Percentiles rank a stretch among this genome's conserved stretches.
These are phyloP conservation scores for Pangasius krempfi DNA, from an alignment of 2,797 vertebrate genomes.

Conservation along the genomic window DNA sequence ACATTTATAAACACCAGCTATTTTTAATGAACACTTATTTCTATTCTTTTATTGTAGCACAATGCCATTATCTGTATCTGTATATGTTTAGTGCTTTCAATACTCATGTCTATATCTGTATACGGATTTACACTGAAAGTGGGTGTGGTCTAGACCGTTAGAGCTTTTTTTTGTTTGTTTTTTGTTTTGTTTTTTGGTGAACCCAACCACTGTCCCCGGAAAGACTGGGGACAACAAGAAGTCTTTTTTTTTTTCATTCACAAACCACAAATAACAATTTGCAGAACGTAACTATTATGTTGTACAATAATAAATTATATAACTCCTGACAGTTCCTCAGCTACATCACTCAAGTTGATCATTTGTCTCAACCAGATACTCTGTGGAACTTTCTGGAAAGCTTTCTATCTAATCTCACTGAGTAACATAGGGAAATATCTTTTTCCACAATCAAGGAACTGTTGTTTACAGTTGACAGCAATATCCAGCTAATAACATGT, in stretches of 20 bases:
- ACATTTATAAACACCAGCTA: not conserved
- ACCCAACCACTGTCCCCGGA: no score
- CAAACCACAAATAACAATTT: no score
- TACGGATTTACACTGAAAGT: not conserved
- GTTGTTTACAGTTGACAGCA: slow-evolving; percentile 2
- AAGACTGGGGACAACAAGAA: no score
- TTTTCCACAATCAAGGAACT: not conserved
- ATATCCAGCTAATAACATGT: not conserved
- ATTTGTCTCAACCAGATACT: not conserved
- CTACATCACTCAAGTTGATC: not conserved
- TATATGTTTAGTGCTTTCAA: no score
- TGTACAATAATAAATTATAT: not conserved
- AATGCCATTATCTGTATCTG: not conserved
- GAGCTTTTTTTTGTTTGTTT: no score
- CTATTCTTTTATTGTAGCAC: not conserved
- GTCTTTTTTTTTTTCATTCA: no score
- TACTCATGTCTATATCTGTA: no score
- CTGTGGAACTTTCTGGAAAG: not conserved
- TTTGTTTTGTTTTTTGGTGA: no score
- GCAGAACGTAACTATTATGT: not conserved
- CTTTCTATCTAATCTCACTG: not conserved
- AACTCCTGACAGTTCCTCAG: not conserved
- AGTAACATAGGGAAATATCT: not conserved
- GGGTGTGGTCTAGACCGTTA: not conserved
- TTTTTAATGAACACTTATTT: not conserved